A percentile compares a stretch with the other conserved stretches of the same genome.
Evolutionary conservation across 1,140 invertebrate genomes (phyloP).

Genomic region (Anthonomus grandis): DNA sequence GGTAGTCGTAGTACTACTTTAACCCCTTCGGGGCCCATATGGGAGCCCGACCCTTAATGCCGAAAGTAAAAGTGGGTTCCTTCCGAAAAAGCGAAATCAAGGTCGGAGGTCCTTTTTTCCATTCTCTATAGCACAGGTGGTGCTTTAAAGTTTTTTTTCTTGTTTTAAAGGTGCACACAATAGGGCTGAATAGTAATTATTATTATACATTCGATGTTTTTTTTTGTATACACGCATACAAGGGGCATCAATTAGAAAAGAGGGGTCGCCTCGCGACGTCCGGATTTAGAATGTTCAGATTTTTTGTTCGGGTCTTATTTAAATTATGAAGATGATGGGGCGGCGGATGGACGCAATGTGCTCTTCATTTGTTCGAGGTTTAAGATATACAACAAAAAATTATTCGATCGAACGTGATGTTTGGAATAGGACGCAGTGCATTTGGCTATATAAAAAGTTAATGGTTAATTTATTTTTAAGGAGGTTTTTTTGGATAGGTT

Average conservation of each 20-base stretch:
- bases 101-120: constrained; percentile 18
- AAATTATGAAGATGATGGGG: constrained; percentile 19
- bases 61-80: constrained; percentile 15
- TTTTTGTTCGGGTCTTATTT: constrained; percentile 16
- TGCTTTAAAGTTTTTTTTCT: constrained; percentile 20
- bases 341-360: constrained; percentile 24
- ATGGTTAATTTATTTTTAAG: constrained; percentile 26
- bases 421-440: constrained; percentile 8
- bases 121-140: constrained; percentile 8
- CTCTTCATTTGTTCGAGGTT: constrained; percentile 7
- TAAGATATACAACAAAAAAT: constrained; percentile 20
- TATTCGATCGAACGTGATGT: constrained; percentile 18
- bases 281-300: constrained; percentile 25
- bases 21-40: constrained; percentile 17
- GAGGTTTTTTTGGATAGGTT: no score
- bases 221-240: constrained; percentile 9
- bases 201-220: constrained; percentile 19
- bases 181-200: constrained; percentile 24
- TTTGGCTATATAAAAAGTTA: constrained; percentile 19
- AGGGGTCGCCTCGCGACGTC: constrained; percentile 1
- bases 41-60: constrained; percentile 6
- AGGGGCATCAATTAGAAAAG: constrained; percentile 16
- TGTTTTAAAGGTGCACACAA: constrained; percentile 24
- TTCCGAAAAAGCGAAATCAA: constrained; percentile 11
- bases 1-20: no score